Conservation (phyloP, 2,113 vertebrate genomes). For the Bubo scandiacus region DNA sequence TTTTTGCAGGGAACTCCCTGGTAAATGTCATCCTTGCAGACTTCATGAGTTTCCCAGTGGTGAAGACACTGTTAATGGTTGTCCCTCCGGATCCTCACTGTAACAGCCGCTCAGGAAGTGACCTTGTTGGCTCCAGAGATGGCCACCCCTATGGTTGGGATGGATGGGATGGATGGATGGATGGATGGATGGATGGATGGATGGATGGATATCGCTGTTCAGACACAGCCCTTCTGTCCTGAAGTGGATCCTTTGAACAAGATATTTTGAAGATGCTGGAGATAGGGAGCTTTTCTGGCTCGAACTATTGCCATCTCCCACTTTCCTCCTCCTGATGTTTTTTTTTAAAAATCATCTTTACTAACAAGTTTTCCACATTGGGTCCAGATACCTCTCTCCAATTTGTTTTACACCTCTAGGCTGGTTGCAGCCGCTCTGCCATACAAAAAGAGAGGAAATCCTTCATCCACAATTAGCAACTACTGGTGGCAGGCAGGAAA, state of each 20-base stretch:
- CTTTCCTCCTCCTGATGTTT: neutral
- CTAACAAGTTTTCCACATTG: neutral
- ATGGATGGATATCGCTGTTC: neutral
- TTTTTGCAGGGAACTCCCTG: neutral
- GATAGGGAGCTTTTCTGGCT: neutral
- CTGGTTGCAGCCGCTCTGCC: neutral
- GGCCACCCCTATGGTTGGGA: neutral
- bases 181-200: neutral
- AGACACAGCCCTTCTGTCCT: neutral
- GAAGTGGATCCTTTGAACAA: neutral
- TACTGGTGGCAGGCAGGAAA: neutral
- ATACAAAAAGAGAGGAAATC: neutral
- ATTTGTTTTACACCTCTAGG: neutral
- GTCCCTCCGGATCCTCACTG: neutral
- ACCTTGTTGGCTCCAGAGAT: neutral
- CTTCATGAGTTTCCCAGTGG: neutral
- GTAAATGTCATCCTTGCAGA: neutral
- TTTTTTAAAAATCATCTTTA: neutral
- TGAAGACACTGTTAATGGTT: rapidly evolving
- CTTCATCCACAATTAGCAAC: neutral
- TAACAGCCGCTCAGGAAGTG: neutral
- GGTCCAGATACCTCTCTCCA: neutral
- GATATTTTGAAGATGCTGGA: neutral
- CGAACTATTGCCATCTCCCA: neutral
- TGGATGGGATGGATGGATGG: neutral